These are phyloP conservation scores for Diaprepes abbreviatus DNA, from an alignment of 2,888 invertebrate genomes.

Conservation along the genomic window DNA sequence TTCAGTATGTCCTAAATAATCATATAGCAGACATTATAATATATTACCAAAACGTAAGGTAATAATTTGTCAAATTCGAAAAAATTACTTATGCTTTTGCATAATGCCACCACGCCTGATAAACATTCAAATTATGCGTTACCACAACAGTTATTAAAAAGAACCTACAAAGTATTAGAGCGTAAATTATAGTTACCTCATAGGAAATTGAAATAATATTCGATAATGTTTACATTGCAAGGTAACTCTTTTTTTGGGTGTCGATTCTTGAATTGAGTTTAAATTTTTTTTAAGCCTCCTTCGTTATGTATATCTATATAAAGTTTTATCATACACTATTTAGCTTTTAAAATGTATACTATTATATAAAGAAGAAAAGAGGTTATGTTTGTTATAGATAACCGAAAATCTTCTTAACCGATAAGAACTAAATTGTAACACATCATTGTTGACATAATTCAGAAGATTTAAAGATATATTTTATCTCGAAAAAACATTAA, in stretches of 20 bases:
- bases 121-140: constrained; percentile 21
- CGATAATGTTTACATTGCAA: constrained; percentile 14
- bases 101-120: constrained; percentile 23
- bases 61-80: background rate
- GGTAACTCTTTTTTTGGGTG: background rate
- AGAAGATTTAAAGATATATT: too few species aligned
- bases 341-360: too few species aligned
- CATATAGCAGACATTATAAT: background rate
- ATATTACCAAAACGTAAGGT: constrained; percentile 1
- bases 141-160: constrained; percentile 21
- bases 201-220: constrained; percentile 25
- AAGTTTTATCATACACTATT: too few species aligned
- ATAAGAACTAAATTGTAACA: too few species aligned
- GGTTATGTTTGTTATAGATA: too few species aligned
- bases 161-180: constrained; percentile 14
- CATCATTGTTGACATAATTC: too few species aligned
- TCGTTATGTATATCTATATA: too few species aligned
- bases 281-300: too few species aligned
- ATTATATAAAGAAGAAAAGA: too few species aligned
- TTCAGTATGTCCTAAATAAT: background rate
- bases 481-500: too few species aligned
- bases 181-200: constrained; percentile 15
- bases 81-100: constrained; percentile 15
- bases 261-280: background rate
- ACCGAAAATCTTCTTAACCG: too few species aligned